Evolutionary conservation across 2,888 invertebrate species (phyloP), one percentile per base, ranked within the genome.

Genomic region (Nyleta sp.): DNA sequence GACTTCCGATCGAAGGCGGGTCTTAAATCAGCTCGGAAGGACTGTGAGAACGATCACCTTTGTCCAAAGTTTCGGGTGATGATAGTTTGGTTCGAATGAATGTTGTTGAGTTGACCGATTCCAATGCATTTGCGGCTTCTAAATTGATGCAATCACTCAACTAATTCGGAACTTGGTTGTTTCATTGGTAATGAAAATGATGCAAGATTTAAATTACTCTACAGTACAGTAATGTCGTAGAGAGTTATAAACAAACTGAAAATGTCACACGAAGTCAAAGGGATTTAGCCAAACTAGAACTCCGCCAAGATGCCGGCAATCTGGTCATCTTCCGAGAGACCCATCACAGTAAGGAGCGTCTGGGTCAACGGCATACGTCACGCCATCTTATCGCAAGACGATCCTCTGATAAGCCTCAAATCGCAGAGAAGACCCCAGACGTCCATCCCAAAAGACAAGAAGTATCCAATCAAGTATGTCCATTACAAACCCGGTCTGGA

Each of bases 291-390:
- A 6, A 6, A 35, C 10, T 4, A 57, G 42, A 31, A 8, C 7
- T 0, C 7, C 5, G 15, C 11, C 24, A 84, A 81, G 78, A 92
- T 92, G 91, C 90, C 92, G 28, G 91, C 92, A 6, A 92, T 92
- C 76, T 93, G 93, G 93, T 92, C 93, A 80, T 92, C 93, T 1
- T 93, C 93, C 74, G 91, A 91, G 78, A 89, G 92, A 75, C 92
- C 93, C 2, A 89, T 93, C 18, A 93, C 92, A 78, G 92, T 93
- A 31, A 91, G 91, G 72, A 93, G 93, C 0, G 91, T 93, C 60
- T 96, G 96, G 96, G 93, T 94, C 72, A 93, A 95, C 86, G 95
- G 95, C 17, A 93, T 94, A 83, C 92, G 95, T 81, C 94, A 94
- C 91, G 95, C 95, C 15, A 92, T 95, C 52, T 91, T 95, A 57